These are phyloP conservation scores for Pelecanoides urinatrix DNA, from an alignment of 2,113 vertebrate species.

Conservation along the genomic window DNA sequence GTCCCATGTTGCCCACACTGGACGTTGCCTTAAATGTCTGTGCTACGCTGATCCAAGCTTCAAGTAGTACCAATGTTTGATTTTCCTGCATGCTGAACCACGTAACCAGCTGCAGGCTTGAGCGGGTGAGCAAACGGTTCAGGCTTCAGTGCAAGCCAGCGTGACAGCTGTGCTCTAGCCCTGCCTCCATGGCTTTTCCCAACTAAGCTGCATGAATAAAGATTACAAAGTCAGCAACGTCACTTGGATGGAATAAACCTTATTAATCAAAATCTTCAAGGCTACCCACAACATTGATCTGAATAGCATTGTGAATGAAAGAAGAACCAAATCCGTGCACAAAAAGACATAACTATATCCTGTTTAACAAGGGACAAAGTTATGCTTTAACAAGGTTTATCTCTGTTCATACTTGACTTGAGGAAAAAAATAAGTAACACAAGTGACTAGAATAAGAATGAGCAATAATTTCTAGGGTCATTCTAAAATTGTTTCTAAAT, in stretches of 20 bases:
- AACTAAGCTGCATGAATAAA: background rate
- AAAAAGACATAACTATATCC: background rate
- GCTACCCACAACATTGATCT: background rate
- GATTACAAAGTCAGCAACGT: slow-evolving; percentile 4
- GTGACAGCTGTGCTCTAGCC: background rate
- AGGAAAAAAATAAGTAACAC: background rate
- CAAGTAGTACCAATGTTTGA: fast-evolving
- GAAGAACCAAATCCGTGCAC: background rate
- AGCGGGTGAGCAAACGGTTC: fast-evolving
- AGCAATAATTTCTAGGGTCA: background rate
- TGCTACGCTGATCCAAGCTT: background rate
- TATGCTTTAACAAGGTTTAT: background rate
- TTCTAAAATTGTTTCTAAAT: background rate
- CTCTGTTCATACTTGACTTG: background rate
- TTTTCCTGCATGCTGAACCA: background rate
- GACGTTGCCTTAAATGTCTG: background rate
- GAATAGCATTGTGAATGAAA: background rate
- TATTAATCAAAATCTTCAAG: slow-evolving; percentile 41
- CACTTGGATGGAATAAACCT: slow-evolving; percentile 7
- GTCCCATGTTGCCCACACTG: background rate
- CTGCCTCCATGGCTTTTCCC: background rate
- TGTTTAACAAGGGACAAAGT: background rate
- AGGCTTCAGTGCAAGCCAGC: background rate
- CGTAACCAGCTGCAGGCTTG: background rate
- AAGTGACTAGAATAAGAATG: background rate